phyloP scores from a whole-genome alignment of 2,797 vertebrate genomes.

The Hybognathus amarus region DNA sequence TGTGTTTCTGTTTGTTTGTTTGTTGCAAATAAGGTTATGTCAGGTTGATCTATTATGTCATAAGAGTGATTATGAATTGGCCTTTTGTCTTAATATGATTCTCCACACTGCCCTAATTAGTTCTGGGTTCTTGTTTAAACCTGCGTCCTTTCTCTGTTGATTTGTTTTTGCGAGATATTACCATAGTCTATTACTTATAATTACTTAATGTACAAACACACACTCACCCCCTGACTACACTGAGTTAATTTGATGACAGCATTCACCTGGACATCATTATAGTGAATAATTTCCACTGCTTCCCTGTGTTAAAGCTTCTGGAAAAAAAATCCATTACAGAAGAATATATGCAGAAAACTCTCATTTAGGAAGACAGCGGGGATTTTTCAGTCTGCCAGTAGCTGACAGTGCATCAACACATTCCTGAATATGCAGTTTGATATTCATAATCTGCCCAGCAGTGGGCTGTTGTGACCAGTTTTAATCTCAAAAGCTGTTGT shows the following conservation, averaged over 20 bases:
- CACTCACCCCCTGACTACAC: conserved; percentile 68
- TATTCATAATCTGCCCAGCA: conserved; percentile 41
- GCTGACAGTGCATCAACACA: conserved; percentile 52
- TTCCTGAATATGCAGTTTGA: conserved; percentile 52
- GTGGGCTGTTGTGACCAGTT: conserved; percentile 44
- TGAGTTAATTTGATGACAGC: conserved; percentile 75
- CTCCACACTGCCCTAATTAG: conserved; percentile 74
- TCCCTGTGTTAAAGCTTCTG: conserved; percentile 41
- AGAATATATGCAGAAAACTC: conserved; percentile 45
- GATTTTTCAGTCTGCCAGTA: conserved; percentile 52
- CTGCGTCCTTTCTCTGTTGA: conserved; percentile 70
- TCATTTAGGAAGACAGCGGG: conserved; percentile 44
- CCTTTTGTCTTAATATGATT: conserved; percentile 31
- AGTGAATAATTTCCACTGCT: conserved; percentile 57
- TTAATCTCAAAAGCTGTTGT: conserved; percentile 41
- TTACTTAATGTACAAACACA: conserved; percentile 77
- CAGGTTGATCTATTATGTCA: conserved; percentile 3
- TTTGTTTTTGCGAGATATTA: conserved; percentile 78
- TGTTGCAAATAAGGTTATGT: background rate
- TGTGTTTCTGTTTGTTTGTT: background rate
- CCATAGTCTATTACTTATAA: conserved; percentile 64
- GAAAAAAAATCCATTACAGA: conserved; percentile 50
- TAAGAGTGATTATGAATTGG: conserved; percentile 1
- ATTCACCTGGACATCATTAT: conserved; percentile 74
- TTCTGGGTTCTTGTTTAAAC: conserved; percentile 76